These are phyloP conservation scores for Peromyscus aztecus DNA, from an alignment of 2,797 vertebrate genomes.

Conservation along the genomic window DNA sequence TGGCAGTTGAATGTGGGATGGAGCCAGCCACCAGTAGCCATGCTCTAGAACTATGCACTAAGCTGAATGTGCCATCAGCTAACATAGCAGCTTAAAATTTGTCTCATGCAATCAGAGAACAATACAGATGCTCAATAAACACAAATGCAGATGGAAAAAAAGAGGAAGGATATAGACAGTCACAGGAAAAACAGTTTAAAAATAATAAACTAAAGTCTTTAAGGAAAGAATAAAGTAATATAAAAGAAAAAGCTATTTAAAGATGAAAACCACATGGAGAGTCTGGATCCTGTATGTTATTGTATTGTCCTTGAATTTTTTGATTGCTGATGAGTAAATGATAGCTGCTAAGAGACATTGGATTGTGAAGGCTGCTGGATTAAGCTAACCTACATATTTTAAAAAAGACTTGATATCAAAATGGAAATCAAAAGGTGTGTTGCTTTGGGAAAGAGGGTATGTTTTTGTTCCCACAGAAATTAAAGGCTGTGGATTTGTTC, in stretches of 20 bases:
- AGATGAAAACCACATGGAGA: not conserved
- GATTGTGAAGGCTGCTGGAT: not conserved
- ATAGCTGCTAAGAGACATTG: not conserved
- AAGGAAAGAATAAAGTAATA: not conserved
- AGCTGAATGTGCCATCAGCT: not conserved
- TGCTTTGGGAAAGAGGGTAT: not conserved
- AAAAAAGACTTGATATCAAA: not conserved
- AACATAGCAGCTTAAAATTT: not conserved
- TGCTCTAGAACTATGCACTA: not conserved
- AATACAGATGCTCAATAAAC: not conserved
- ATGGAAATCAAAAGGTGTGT: not conserved
- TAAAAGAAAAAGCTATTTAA: not conserved
- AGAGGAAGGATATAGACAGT: not conserved
- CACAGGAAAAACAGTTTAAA: not conserved
- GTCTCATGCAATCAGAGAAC: not conserved
- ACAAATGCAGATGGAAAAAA: not conserved
- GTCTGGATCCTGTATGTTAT: not conserved
- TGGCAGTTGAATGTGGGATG: not conserved
- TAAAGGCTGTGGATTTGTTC: not conserved
- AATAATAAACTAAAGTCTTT: not conserved
- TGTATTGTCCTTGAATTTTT: not conserved
- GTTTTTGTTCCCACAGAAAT: not conserved
- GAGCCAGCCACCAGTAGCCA: not conserved
- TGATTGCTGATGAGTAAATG: not conserved
- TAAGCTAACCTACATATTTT: not conserved